phyloP scores from a whole-genome alignment of 2,888 invertebrate genomes.

The Archips crataeganus region DNA sequence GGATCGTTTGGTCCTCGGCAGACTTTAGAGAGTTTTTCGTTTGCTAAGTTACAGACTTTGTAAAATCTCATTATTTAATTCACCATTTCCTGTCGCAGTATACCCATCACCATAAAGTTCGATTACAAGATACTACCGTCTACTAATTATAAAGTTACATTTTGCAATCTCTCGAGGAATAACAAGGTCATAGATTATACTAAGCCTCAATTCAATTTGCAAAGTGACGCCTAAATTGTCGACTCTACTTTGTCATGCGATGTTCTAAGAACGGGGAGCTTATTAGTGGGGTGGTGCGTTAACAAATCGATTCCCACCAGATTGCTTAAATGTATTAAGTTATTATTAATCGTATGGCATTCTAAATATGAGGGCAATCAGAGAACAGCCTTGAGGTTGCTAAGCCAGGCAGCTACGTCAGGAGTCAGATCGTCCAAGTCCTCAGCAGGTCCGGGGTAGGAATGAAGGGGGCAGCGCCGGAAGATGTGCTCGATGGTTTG shows the following conservation, averaged over 20 bases:
- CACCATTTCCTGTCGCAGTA: background rate
- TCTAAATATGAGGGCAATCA: too few relatives aligned
- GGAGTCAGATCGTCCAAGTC: too few relatives aligned
- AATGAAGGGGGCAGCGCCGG: too few relatives aligned
- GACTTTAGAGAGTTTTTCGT: background rate
- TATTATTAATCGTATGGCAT: too few relatives aligned
- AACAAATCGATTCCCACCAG: too few relatives aligned
- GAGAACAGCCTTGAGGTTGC: too few relatives aligned
- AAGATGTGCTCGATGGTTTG: too few relatives aligned
- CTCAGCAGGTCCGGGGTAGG: too few relatives aligned
- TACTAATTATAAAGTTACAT: slow-evolving; percentile 8
- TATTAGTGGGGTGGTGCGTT: too few relatives aligned
- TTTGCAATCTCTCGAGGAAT: background rate
- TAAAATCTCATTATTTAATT: background rate
- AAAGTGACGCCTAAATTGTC: background rate
- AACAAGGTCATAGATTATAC: slow-evolving; percentile 10
- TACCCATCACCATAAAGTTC: background rate
- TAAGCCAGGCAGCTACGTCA: too few relatives aligned
- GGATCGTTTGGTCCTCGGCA: background rate
- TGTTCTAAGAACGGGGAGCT: background rate
- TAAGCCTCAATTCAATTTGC: slow-evolving; percentile 7
- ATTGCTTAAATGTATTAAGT: too few relatives aligned
- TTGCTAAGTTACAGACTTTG: background rate
- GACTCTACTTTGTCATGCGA: background rate
- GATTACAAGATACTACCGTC: slow-evolving; percentile 4